Evolutionary conservation across 2,113 vertebrate species (phyloP), one percentile per base, ranked within the genome.

Genomic region (Ochotona princeps): DNA sequence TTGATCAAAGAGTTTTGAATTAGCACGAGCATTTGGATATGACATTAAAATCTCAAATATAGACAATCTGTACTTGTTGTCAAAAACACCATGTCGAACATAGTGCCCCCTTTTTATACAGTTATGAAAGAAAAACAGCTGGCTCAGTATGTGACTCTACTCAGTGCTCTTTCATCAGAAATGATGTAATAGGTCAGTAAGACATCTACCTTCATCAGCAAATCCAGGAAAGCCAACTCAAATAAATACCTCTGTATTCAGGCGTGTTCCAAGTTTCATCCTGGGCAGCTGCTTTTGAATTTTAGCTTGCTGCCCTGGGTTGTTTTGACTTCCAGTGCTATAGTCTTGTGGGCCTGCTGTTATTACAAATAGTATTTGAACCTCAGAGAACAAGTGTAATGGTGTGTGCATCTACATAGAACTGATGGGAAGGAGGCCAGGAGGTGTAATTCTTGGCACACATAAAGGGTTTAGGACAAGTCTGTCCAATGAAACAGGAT

Each of bases 181-280:
- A 83, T 91, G 88, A 95, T 69, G 80, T 80, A 88, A 87, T 63
- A 76, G 83, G 72, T 92, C 67, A 96, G 88, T 70, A 91, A 65
- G 85, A 35, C 30, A 54, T 38, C 38, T 35, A 75, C 67, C 12
- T 89, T 63, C 28, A 35, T 74, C 80, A 91, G 57, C 92, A 69
- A 67, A 86, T 25, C 63, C 35, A 84, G 86, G 65, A 81, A 84
- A 75, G 91, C 76, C 86, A 96, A 93, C 13, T 63, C 74, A 96
- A 95, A 92, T 79, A 92, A 95, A 90, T 44, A 80, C 26, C 25
- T 74, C 13, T 2, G 3, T 23, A 51, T 57, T 54, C 65, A 47
- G 26, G 11, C 23, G 17, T 66, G 90, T 96, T 83, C 83, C 85
- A 63, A 66, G 85, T 81, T 91, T 72, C 66, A 65, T 54, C 85